Conservation (phyloP, 2,888 invertebrate species). For the Byasa hedistus region DNA sequence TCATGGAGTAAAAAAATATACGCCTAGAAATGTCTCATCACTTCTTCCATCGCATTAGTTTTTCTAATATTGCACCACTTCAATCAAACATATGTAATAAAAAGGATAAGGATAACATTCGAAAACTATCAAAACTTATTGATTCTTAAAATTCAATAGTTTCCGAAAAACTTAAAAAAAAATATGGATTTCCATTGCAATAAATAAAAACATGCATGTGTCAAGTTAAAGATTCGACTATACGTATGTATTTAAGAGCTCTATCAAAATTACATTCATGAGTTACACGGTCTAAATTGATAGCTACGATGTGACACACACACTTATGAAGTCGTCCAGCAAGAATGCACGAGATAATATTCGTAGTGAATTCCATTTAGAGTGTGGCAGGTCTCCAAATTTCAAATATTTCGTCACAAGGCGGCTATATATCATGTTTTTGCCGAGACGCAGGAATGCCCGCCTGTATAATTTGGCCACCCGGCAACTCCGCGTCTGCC, state of each 20-base stretch:
- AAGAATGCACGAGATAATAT: slow-evolving; percentile 64
- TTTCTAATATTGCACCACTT: no score
- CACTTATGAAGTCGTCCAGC: slow-evolving; percentile 57
- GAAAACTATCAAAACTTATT: not conserved
- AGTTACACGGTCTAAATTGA: slow-evolving; percentile 4
- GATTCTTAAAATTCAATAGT: not conserved
- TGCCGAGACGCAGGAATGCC: slow-evolving; percentile 70
- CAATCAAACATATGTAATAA: not conserved
- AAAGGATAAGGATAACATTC: not conserved
- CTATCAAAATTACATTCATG: not conserved
- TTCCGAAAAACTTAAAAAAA: not conserved
- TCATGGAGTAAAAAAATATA: not conserved
- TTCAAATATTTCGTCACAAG: slow-evolving; percentile 77
- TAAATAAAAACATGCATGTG: not conserved
- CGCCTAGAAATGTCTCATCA: no score
- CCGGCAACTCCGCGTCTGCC: slow-evolving; percentile 67
- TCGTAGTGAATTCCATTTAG: slow-evolving; percentile 67
- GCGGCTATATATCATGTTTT: slow-evolving; percentile 78
- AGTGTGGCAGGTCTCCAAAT: slow-evolving; percentile 71
- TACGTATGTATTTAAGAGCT: not conserved
- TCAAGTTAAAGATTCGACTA: no score
- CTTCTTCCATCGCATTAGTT: no score
- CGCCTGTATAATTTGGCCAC: slow-evolving; percentile 77
- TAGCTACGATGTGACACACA: slow-evolving; percentile 34
- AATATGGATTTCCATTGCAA: not conserved